Conservation (phyloP, 1,140 invertebrate species). For the Steinernema khuongi region DNA sequence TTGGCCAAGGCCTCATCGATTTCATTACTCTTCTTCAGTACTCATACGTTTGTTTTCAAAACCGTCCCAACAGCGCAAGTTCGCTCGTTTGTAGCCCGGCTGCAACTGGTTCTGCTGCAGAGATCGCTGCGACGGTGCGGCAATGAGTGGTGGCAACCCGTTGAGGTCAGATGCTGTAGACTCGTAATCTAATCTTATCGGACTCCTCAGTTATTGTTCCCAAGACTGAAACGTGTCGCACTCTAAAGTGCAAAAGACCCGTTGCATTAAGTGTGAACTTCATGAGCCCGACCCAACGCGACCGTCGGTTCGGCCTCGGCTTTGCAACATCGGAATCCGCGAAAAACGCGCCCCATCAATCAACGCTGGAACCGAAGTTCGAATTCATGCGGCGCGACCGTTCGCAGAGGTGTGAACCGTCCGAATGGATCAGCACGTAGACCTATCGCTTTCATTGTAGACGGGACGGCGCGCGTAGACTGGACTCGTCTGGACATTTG, state of each 20-base stretch:
- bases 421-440: too few species aligned
- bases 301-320: not conserved
- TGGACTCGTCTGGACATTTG: too few species aligned
- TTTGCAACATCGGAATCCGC: constrained; percentile 12
- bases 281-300: not conserved
- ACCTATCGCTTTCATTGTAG: too few species aligned
- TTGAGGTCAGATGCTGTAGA: not conserved
- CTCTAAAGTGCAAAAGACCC: constrained; percentile 5
- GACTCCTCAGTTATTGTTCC: not conserved
- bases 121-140: not conserved
- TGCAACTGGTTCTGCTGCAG: not conserved
- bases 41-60: constrained; percentile 3
- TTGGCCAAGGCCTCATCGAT: constrained; percentile 9
- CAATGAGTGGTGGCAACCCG: not conserved
- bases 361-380: too few species aligned
- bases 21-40: not conserved
- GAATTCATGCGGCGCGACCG: too few species aligned
- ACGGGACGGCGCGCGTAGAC: too few species aligned
- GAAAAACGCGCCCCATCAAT: not conserved
- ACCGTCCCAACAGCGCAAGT: not conserved
- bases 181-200: not conserved
- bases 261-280: not conserved
- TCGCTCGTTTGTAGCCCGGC: not conserved
- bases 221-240: not conserved
- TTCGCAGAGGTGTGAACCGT: too few species aligned